Evolutionary conservation across 2,797 vertebrate genomes (phyloP).

Genomic region (Oophaga sylvatica): DNA sequence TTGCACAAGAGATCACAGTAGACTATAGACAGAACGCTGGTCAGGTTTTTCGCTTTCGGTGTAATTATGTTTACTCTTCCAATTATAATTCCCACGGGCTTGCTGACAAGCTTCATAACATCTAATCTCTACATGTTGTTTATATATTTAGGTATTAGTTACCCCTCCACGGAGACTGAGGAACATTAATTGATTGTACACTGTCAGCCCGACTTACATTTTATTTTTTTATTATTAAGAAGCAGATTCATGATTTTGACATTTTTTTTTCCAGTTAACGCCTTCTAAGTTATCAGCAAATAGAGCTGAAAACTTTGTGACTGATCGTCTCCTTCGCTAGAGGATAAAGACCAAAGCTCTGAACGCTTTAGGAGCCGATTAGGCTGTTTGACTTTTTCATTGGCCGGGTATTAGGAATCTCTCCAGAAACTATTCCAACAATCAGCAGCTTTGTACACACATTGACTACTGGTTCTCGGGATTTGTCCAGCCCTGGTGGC

Average conservation of each 20-base stretch:
- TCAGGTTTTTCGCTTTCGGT: not conserved
- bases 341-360: not conserved
- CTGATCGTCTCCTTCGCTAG: not conserved
- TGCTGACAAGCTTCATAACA: constrained; percentile 9
- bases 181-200: constrained; percentile 10
- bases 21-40: not conserved
- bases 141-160: constrained; percentile 39
- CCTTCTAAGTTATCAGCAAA: not conserved
- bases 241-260: not conserved
- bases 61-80: constrained; percentile 39
- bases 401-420: not conserved
- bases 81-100: constrained; percentile 35
- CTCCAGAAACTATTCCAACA: not conserved
- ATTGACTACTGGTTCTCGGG: not conserved
- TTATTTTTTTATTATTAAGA: constrained; percentile 9
- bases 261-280: not conserved
- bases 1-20: not conserved
- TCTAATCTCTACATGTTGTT: constrained; percentile 36
- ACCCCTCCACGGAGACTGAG: constrained; percentile 2
- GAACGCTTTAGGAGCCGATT: not conserved
- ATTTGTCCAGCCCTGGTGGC: not conserved
- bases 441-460: not conserved
- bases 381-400: not conserved
- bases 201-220: not conserved
- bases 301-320: not conserved